Evolutionary conservation across 30 jellyfish, hydroid and myxozoan species (phyloP).

Genomic region (Rhopilema esculentum): DNA sequence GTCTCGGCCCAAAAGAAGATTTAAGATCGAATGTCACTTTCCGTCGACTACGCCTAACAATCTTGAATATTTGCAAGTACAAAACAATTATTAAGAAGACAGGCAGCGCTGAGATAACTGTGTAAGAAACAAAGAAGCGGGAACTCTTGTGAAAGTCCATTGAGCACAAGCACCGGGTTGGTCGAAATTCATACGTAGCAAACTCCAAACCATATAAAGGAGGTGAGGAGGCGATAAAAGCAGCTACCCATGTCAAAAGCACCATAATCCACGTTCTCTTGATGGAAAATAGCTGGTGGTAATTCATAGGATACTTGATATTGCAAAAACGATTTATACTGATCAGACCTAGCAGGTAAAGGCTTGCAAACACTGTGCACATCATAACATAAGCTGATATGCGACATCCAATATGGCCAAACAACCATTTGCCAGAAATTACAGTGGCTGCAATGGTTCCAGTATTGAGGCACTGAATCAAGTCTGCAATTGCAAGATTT

Average conservation of each 20-base stretch:
- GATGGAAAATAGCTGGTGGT: slow-evolving; percentile 16
- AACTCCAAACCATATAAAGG: slow-evolving; percentile 46
- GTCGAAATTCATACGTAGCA: slow-evolving; percentile 50
- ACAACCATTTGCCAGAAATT: slow-evolving; percentile 46
- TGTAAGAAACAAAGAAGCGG: slow-evolving; percentile 5
- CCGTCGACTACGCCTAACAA: slow-evolving; percentile 24
- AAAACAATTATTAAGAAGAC: slow-evolving; percentile 5
- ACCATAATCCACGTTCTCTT: slow-evolving; percentile 29
- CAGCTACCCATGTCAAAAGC: slow-evolving; percentile 21
- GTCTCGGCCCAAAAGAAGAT: background rate
- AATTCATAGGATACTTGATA: slow-evolving; percentile 1
- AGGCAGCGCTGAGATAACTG: slow-evolving; percentile 33
- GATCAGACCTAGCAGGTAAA: slow-evolving; percentile 46
- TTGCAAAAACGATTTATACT: slow-evolving; percentile 41
- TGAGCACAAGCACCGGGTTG: slow-evolving; percentile 51
- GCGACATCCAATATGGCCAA: slow-evolving; percentile 50
- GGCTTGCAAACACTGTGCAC: slow-evolving; percentile 32
- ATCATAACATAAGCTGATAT: slow-evolving; percentile 39
- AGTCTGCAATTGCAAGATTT: slow-evolving; percentile 54
- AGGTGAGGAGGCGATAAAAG: slow-evolving; percentile 34
- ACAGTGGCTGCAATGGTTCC: slow-evolving; percentile 23
- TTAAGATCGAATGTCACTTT: background rate
- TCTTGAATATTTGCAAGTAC: slow-evolving; percentile 38
- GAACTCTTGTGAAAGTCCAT: slow-evolving; percentile 27
- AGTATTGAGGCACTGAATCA: slow-evolving; percentile 46